These are phyloP conservation scores for Macaria notata DNA, from an alignment of 2,888 invertebrate species.

Conservation along the genomic window DNA sequence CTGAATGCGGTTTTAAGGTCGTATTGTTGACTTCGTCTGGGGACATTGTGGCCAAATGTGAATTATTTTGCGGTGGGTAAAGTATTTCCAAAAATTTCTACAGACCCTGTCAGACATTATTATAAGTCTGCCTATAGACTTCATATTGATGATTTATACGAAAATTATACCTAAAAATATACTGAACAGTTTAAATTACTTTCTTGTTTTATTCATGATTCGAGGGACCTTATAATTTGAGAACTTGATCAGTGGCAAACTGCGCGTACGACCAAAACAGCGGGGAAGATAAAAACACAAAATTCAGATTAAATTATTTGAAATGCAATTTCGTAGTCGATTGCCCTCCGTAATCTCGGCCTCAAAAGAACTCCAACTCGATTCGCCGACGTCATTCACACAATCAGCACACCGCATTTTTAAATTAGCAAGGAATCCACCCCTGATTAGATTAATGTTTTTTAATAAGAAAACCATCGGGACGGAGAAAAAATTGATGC, in stretches of 20 bases:
- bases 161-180: too few species aligned
- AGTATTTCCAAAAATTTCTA: constrained; percentile 11
- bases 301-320: constrained; percentile 19
- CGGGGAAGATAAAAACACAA: constrained; percentile 15
- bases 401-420: constrained; percentile 48
- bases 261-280: background rate
- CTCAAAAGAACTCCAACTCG: constrained; percentile 13
- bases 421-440: constrained; percentile 51
- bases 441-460: constrained; percentile 62
- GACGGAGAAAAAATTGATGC: constrained; percentile 58
- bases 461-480: constrained; percentile 63
- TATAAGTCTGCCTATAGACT: too few species aligned
- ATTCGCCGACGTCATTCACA: constrained; percentile 33
- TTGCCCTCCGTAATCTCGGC: constrained; percentile 21
- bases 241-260: too few species aligned
- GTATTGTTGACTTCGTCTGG: constrained; percentile 65
- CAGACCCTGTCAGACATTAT: too few species aligned
- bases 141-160: too few species aligned
- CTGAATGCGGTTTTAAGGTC: constrained; percentile 65
- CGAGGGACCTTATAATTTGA: too few species aligned
- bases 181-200: too few species aligned
- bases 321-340: constrained; percentile 24
- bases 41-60: constrained; percentile 68
- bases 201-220: too few species aligned
- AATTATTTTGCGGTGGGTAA: constrained; percentile 31